These are phyloP conservation scores for Cottus gobio DNA, from an alignment of 2,113 vertebrate genomes.

Conservation along the genomic window DNA sequence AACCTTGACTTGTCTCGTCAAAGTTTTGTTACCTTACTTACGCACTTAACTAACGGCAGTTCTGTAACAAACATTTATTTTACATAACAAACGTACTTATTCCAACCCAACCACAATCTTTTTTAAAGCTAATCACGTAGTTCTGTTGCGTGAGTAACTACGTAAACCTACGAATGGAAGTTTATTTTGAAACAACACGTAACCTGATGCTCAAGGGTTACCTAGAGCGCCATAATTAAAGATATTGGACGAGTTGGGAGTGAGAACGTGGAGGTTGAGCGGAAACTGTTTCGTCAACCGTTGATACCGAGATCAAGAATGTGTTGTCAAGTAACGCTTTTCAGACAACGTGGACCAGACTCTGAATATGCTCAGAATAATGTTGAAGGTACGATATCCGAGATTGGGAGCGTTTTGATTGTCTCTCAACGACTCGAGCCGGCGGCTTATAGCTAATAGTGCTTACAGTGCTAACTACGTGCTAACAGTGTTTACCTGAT, in stretches of 20 bases:
- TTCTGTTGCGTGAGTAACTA: background rate
- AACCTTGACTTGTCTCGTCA: no score
- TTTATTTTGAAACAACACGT: background rate
- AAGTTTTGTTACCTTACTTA: background rate
- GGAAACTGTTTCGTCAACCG: background rate
- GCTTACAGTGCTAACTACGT: no score
- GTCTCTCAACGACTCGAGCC: no score
- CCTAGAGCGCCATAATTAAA: no score
- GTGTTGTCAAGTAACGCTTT: background rate
- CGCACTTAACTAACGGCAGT: background rate
- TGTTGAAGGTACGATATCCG: no score
- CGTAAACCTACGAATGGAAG: background rate
- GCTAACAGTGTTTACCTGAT: no score
- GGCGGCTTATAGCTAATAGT: no score
- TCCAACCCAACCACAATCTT: background rate
- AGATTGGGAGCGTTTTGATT: no score
- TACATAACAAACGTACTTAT: background rate
- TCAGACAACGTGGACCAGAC: background rate
- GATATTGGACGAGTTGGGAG: no score
- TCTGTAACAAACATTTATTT: background rate
- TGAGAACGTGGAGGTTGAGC: background rate
- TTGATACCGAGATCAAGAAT: background rate
- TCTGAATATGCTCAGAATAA: background rate
- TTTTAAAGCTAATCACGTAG: background rate
- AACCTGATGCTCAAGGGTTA: background rate